A percentile compares a stretch with the other conserved stretches of the same genome.
These are phyloP conservation scores for Mionectes olivaceus DNA, from an alignment of 2,797 vertebrate species.

Conservation along the genomic window DNA sequence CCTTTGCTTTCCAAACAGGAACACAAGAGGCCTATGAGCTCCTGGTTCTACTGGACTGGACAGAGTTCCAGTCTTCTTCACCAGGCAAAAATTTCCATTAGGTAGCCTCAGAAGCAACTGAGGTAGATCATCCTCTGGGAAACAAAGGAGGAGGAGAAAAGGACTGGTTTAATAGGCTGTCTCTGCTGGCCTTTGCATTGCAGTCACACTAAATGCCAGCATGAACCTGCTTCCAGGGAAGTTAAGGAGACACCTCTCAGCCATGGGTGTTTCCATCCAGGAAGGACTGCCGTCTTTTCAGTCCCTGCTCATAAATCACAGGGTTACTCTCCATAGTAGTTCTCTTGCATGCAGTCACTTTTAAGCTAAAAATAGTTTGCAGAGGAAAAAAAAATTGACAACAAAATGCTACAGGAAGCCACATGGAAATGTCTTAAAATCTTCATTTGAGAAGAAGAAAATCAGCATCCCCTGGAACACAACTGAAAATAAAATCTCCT, in stretches of 20 bases:
- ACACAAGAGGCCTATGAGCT: not conserved
- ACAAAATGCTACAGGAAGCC: not conserved
- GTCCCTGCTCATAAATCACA: constrained; percentile 16
- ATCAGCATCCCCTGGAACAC: not conserved
- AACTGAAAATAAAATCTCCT: not conserved
- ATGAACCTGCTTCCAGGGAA: not conserved
- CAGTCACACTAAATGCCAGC: accelerated
- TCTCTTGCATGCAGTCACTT: not conserved
- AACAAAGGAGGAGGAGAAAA: not conserved
- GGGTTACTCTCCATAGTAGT: not conserved
- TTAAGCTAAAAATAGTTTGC: not conserved
- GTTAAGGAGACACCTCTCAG: not conserved
- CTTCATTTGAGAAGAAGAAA: not conserved
- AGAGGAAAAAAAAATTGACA: not conserved
- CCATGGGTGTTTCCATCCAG: not conserved
- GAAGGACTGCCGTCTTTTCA: not conserved
- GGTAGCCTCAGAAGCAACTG: not conserved
- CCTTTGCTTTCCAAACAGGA: not conserved
- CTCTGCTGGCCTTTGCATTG: not conserved
- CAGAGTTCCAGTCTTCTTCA: not conserved
- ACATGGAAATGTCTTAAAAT: not conserved
- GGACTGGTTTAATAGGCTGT: not conserved
- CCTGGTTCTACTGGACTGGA: not conserved
- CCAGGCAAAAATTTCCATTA: not conserved
- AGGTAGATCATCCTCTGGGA: not conserved